Base-by-base conservation (phyloP, 2,888 invertebrate genomes). In the Meiosimyza platycephala region DNA sequence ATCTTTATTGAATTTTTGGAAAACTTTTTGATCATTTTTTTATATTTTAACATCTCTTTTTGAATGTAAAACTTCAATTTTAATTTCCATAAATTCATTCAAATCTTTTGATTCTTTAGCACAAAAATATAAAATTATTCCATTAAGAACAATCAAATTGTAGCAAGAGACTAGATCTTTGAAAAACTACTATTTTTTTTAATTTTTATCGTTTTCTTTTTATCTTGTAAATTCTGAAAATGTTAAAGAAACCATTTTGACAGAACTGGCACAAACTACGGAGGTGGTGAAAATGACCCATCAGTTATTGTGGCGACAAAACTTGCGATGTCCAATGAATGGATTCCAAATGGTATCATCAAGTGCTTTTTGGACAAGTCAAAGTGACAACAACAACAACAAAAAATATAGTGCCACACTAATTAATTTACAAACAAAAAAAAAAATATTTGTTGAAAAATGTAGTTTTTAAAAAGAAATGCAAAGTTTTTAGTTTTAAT, bases 221-320 rank as follows among this genome's bases (percentile, higher is more conserved):
- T 40, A 57, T 51, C 55, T 55, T 70, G 64, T 70, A 72, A 69
- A 71, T 75, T 73, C 71, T 73, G 71, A 75, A 73, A 75, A 73
- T 73, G 71, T 68, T 73, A 71, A 75, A 72, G 71, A 40, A 40
- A 40, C 40, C 71, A 74, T 74, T 75, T 78, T 78, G 78, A 79
- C 79, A 79, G 78, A 79, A 79, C 78, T 77, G 78, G 78, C 73
- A 66, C 79, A 78, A 78, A 77, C 71, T 73, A 77, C 75, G 77
- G 78, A 76, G 79, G 78, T 74, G 78, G 76, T 72, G 70, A 72
- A 40, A 68, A 69, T 55, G 64, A 50, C 40, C 40, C 40, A 40
- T 48, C 50, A 22, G 63, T 28, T 28, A 28, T 28, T 28, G 48
- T 47, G 18, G 72, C 33, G 70, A 59, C 66, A 28, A 67, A 40